Percentiles rank a stretch among this genome's conserved stretches.
Evolutionary conservation across 2,113 vertebrate genomes (phyloP).

Genomic region (Microtus ochrogaster): DNA sequence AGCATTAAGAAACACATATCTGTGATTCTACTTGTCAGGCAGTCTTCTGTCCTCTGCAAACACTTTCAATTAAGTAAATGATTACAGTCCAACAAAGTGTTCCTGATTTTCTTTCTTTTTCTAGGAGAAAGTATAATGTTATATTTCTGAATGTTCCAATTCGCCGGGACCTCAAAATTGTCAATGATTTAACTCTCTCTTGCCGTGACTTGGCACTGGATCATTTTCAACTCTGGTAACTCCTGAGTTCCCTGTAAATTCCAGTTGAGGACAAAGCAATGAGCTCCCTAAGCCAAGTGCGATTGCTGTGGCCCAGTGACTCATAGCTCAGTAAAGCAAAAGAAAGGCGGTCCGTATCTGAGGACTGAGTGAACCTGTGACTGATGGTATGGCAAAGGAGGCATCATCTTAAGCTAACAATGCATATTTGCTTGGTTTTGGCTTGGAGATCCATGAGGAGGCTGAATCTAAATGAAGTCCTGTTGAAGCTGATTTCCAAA

Average conservation of each 20-base stretch:
- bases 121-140: constrained; percentile 30
- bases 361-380: background rate
- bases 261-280: constrained; percentile 4
- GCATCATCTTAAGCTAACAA: background rate
- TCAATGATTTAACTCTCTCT: constrained; percentile 30
- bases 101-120: constrained; percentile 46
- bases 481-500: constrained; percentile 32
- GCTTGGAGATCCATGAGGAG: background rate
- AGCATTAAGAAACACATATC: constrained; percentile 40
- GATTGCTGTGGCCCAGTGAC: background rate
- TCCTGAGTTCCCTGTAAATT: constrained; percentile 40
- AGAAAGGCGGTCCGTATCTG: background rate
- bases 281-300: background rate
- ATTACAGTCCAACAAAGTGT: constrained; percentile 41
- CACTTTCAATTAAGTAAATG: constrained; percentile 61
- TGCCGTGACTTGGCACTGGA: constrained; percentile 29
- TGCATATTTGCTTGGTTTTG: constrained; percentile 4
- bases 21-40: constrained; percentile 45
- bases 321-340: constrained; percentile 18
- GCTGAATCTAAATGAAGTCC: constrained; percentile 8
- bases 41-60: constrained; percentile 3
- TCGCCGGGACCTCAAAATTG: constrained; percentile 11
- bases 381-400: background rate
- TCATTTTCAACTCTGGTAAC: constrained; percentile 55
- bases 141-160: constrained; percentile 54